Base-by-base conservation (phyloP, 1,140 invertebrate species). In the Planococcus citri region DNA sequence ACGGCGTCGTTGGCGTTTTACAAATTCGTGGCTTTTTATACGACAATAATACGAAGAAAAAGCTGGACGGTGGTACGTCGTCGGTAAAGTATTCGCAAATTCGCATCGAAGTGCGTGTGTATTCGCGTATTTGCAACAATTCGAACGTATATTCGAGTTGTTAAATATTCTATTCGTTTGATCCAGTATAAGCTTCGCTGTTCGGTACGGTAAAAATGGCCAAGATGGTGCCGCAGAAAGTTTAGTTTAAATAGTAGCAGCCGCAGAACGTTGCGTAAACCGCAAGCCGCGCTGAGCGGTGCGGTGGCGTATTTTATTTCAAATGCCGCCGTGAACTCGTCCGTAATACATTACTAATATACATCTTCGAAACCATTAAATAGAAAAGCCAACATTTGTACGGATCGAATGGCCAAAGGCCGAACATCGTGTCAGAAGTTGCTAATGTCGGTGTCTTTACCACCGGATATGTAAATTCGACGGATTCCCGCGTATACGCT, bases 391-490 rank as follows among this genome's bases (percentile, higher is more conserved):
- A 51, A 51, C 41, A n/a, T 51, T 51, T 51, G 17, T 51, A 9
- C 12, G 41, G 17, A 51, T 51, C 10, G 6, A 17, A 51, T 17
- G 41, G 6, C 33, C 33, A 8, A 14, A 6, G 33, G 10, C 41
- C 17, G 41, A 33, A 51, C 41, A 4, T 51, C 17, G 3, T n/a
- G 41, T 51, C 41, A 51, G 41, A 51, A 51, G n/a, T 51, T 51
- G 29, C 29, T 12, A 33, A 33, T 33, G 4, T 33, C 4, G 6
- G 33, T 14, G 33, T 37, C 17, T 51, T 51, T 51, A 51, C 41
- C 41, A 51, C n/a, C n/a, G n/a, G n/a, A 51, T 51, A 51, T 51
- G 41, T 51, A 51, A 51, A 51, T 51, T 51, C 12, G 41, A 51
- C 17, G n/a, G 41, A 17, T 14, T 3, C 17, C 41, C 2, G 41